Conservation (phyloP, 2,888 invertebrate species). For the Patella depressa region DNA sequence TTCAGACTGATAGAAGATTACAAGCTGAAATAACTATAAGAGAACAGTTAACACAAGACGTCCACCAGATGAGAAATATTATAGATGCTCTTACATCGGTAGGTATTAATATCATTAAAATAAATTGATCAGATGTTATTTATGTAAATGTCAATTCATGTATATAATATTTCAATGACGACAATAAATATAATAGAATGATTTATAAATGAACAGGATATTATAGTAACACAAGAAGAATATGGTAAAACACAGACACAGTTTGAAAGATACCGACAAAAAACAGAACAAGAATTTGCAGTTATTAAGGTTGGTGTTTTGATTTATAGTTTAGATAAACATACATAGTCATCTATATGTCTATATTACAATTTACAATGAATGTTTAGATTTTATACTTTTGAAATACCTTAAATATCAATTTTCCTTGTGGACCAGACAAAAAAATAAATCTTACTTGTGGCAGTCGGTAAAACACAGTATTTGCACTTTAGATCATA, state of each 20-base stretch:
- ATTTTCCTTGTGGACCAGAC: too few species aligned
- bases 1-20: conserved; percentile 59
- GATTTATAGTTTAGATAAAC: too few species aligned
- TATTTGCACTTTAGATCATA: too few species aligned
- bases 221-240: conserved; percentile 63
- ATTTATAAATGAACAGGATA: conserved; percentile 46
- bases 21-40: conserved; percentile 58
- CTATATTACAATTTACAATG: too few species aligned
- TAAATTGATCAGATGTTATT: background rate
- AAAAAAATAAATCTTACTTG: too few species aligned
- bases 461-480: too few species aligned
- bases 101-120: conserved; percentile 30
- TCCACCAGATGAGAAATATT: conserved; percentile 52
- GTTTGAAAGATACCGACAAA: conserved; percentile 49
- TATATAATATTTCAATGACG: background rate
- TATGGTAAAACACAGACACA: conserved; percentile 52
- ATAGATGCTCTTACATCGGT: conserved; percentile 64
- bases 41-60: conserved; percentile 63
- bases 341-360: too few species aligned
- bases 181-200: too few species aligned
- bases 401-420: too few species aligned
- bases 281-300: conserved; percentile 50
- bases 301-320: conserved; percentile 48
- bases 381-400: too few species aligned
- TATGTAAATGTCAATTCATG: background rate